Conservation (phyloP, 2,888 invertebrate genomes). For the Cryptus armator region DNA sequence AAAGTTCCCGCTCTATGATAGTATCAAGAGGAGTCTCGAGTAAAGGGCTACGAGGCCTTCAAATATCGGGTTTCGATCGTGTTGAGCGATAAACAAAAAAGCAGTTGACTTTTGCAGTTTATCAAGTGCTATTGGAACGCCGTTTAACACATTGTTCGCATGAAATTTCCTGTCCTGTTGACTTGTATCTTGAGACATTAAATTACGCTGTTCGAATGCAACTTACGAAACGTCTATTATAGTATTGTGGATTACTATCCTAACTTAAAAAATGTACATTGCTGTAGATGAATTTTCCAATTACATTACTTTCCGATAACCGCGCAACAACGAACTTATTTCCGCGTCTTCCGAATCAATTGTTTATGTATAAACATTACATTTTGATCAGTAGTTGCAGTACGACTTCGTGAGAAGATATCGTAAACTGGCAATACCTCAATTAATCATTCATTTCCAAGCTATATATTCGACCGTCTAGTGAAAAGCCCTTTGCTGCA, state of each 20-base stretch:
- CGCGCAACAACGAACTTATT: no score
- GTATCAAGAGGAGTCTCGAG: not conserved
- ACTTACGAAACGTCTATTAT: no score
- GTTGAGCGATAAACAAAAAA: not conserved
- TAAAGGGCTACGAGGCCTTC: not conserved
- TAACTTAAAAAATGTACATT: no score
- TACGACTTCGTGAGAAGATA: constrained; percentile 13
- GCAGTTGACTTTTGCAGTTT: not conserved
- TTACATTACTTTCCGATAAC: not conserved
- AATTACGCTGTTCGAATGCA: no score
- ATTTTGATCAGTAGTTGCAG: constrained; percentile 2
- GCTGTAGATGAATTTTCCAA: not conserved
- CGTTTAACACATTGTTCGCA: not conserved
- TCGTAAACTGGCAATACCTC: constrained; percentile 10
- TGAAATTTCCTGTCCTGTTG: no score
- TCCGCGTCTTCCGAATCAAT: no score
- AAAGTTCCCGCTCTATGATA: not conserved
- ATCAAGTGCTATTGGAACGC: not conserved
- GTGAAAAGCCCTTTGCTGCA: constrained; percentile 36
- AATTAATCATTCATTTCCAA: constrained; percentile 42
- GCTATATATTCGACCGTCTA: constrained; percentile 26
- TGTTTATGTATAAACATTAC: not conserved
- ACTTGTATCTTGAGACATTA: no score
- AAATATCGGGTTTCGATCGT: not conserved
- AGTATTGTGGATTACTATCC: no score